phyloP scores from a whole-genome alignment of 2,888 invertebrate species.

The Phaonia tiefii region DNA sequence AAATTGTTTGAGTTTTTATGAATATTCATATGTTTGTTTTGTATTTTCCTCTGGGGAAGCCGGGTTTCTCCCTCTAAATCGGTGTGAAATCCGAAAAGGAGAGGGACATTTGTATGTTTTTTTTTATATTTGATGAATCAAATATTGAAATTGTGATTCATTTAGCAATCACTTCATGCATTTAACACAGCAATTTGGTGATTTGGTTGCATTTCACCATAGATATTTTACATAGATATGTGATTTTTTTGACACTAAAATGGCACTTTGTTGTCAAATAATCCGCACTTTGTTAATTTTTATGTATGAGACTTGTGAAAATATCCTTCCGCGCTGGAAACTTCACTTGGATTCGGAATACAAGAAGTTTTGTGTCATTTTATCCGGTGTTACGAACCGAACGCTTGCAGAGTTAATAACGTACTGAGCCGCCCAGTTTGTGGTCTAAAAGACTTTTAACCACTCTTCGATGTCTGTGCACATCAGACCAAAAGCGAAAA shows the following conservation, averaged over 20 bases:
- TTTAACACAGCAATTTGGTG: constrained; percentile 11
- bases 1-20: constrained; percentile 29
- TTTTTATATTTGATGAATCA: constrained; percentile 14
- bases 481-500: constrained; percentile 57
- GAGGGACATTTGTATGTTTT: neutral
- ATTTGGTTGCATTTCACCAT: constrained; percentile 10
- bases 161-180: constrained; percentile 2
- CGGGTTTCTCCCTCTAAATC: neutral
- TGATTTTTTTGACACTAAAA: constrained; percentile 38
- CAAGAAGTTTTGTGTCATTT: constrained; percentile 57
- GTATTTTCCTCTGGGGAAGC: constrained; percentile 1
- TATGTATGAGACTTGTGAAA: neutral
- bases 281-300: neutral
- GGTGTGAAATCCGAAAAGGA: too few relatives aligned
- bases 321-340: constrained; percentile 37
- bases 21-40: constrained; percentile 22
- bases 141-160: constrained; percentile 14
- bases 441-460: constrained; percentile 60
- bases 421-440: constrained; percentile 57
- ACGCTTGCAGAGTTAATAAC: constrained; percentile 57
- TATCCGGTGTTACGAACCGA: constrained; percentile 53
- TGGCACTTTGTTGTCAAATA: constrained; percentile 46
- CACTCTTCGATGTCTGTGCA: constrained; percentile 51
- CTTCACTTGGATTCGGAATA: constrained; percentile 34
- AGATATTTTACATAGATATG: neutral